Base-by-base conservation (phyloP, 1,140 invertebrate genomes). In the Drosophila santomea region DNA sequence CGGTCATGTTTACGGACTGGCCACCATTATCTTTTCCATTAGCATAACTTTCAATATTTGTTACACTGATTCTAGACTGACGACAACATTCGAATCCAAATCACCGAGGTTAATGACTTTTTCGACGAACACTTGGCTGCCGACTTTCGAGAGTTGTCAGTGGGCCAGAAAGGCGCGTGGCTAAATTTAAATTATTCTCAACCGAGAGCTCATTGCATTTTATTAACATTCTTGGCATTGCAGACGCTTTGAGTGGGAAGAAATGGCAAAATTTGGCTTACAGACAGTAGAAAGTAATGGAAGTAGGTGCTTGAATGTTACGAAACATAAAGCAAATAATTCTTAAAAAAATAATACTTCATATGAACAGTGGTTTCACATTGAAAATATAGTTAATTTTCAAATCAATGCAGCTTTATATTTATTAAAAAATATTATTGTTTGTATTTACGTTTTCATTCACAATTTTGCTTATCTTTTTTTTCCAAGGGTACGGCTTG, bases 41-140 rank as follows among this genome's bases (percentile, higher is more conserved):
- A 55, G 41, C 54, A 75, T 68, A 76, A 50, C 44, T 68, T 61
- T 78, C 38, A 66, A 60, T 60, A 69, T 67, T 73, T 28, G 54
- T 77, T 67, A 85, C 82, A 59, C 43, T 54, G 71, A 51, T 50
- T 85, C 38, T 58, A 64, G 50, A 6, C 38, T 56, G 52, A 58
- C 59, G 58, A 64, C 63, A 69, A 75, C 58, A 59, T 51, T 81
- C 58, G 59, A 63, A 72, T 47, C 55, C 66, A 67, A 67, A 58
- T 76, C 44, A 28, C 12, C 78, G 81, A 84, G 81, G 81, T 84
- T 84, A 84, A 80, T 84, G 81, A 84, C 81, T 77, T 77, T 76
- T 73, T 41, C 14, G 5, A 11, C 17, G 41, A 73, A 61, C 51
- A 59, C 45, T 74, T 45, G 32, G 17, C 61, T 10, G 47, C 28